Evolutionary conservation across 2,888 invertebrate genomes (phyloP).

Genomic region (Eudemis profundana): DNA sequence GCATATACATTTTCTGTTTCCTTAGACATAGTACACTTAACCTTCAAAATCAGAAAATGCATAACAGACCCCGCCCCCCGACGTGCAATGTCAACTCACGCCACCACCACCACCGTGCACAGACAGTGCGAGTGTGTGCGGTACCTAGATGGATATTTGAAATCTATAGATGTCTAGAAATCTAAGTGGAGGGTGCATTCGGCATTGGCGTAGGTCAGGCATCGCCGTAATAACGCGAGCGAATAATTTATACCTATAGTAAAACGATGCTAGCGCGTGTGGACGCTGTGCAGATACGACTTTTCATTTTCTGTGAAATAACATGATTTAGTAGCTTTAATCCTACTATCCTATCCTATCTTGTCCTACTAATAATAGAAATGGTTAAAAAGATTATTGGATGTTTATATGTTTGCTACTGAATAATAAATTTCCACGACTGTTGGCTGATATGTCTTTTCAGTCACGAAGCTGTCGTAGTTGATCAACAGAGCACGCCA

Average conservation of each 20-base stretch:
- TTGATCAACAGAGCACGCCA: too few relatives aligned
- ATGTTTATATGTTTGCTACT: too few relatives aligned
- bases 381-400: too few relatives aligned
- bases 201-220: slow-evolving; percentile 40
- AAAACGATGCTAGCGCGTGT: not conserved
- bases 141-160: slow-evolving; percentile 17
- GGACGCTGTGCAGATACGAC: not conserved
- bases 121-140: slow-evolving; percentile 23
- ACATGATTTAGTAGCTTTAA: too few relatives aligned
- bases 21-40: not conserved
- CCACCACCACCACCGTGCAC: slow-evolving; percentile 1
- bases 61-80: slow-evolving; percentile 4
- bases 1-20: too few relatives aligned
- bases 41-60: slow-evolving; percentile 17
- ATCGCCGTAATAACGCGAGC: not conserved
- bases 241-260: not conserved
- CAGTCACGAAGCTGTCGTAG: too few relatives aligned
- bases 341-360: too few relatives aligned
- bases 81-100: slow-evolving; percentile 12
- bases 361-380: too few relatives aligned
- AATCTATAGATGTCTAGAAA: slow-evolving; percentile 28
- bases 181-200: slow-evolving; percentile 37
- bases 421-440: too few relatives aligned
- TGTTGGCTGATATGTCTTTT: too few relatives aligned
- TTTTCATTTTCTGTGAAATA: too few relatives aligned